Conservation (phyloP, 2,888 invertebrate genomes). For the Chorisops tibialis region DNA sequence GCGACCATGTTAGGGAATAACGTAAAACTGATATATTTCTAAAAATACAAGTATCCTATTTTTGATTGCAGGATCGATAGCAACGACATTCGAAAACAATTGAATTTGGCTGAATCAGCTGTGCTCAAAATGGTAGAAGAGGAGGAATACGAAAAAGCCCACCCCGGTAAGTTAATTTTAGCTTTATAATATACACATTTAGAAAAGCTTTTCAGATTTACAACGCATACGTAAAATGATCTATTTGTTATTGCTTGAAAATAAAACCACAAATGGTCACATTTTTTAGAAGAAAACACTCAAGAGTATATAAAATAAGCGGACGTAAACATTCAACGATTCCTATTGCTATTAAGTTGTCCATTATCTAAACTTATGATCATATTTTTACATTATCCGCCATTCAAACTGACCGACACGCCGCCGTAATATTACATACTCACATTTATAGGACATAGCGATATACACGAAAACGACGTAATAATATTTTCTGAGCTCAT, state of each 20-base stretch:
- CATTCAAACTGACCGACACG: slow-evolving; percentile 15
- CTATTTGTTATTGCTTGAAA: neutral
- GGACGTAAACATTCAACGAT: neutral
- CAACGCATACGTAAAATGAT: no score
- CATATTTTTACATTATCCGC: slow-evolving; percentile 15
- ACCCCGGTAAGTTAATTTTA: slow-evolving; percentile 59
- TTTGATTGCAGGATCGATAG: slow-evolving; percentile 70
- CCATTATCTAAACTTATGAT: slow-evolving; percentile 19
- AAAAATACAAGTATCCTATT: no score
- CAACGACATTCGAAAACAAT: slow-evolving; percentile 66
- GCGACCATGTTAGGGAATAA: no score
- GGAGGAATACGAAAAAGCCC: slow-evolving; percentile 68
- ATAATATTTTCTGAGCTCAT: no score
- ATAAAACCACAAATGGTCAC: neutral
- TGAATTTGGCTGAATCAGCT: slow-evolving; percentile 80
- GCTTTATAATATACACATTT: neutral
- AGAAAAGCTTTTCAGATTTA: no score
- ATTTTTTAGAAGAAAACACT: neutral
- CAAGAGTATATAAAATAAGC: neutral
- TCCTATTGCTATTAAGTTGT: slow-evolving; percentile 1
- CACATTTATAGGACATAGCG: no score
- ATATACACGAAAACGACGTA: no score
- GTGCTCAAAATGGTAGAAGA: slow-evolving; percentile 82
- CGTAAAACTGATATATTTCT: no score
- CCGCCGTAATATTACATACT: neutral